Base-by-base conservation (phyloP, 2,797 vertebrate genomes). In the Myiotriccus ornatus region DNA sequence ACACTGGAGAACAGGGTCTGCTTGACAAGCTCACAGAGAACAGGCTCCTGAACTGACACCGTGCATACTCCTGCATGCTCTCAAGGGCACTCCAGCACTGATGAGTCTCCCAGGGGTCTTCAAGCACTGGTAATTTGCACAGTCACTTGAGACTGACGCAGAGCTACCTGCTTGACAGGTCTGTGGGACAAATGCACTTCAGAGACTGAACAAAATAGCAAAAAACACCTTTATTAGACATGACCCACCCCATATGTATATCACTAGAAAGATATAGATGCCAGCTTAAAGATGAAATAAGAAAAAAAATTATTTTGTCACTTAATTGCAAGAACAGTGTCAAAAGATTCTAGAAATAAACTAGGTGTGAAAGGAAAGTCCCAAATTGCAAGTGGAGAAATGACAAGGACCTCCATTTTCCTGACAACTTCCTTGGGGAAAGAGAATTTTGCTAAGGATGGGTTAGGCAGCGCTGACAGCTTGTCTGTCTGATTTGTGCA, bases 401-500 rank as follows among this genome's bases (percentile, higher is more conserved):
- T 97, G 97, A 97, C 97, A 98, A 97, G 93, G 95, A 93, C 81
- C 85, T 97, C 92, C 90, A 96, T 97, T 97, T 97, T 95, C 96
- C 95, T 97, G 95, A 97, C 96, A 97, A 96, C 95, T 95, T 97
- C 94, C 95, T 94, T 77, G 88, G 95, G 93, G 94, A 97, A 93
- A 79, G 89, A 87, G 90, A 91, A 89, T 96, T 97, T 92, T 97
- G 97, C 93, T 90, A 94, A 94, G 77, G 88, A 93, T 97, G 96
- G 68, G 85, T 97, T 96, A 97, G 97, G 97, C 97, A 97, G 95
- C 79, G 7, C 64, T 97, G 97, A 97, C 95, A 97, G 97, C 96
- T 89, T 97, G 95, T 97, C 96, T 96, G 88, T 97, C 95, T 97
- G 94, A 97, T 97, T 93, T 92, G 94, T 4, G 47, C 84, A 89